phyloP scores from a whole-genome alignment of 2,888 invertebrate species.

The Panopea generosa region DNA sequence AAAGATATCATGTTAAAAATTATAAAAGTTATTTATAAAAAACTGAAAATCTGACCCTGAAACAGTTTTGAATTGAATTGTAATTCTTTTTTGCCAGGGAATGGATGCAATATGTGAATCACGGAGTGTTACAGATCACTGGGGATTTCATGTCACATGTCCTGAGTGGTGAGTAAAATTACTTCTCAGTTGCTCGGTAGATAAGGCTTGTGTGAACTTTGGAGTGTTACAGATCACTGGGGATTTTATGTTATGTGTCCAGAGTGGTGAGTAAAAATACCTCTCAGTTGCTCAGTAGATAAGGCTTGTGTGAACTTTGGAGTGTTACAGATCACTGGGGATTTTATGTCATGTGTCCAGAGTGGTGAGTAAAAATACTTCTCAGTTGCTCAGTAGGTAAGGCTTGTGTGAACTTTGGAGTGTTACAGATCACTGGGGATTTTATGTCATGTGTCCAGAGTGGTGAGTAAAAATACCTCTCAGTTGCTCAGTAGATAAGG shows the following conservation, averaged over 20 bases:
- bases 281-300: slow-evolving; percentile 90
- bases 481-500: too few species aligned
- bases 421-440: slow-evolving; percentile 90
- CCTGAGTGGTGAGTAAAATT: slow-evolving; percentile 71
- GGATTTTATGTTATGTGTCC: slow-evolving; percentile 74
- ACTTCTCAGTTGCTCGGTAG: slow-evolving; percentile 88
- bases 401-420: slow-evolving; percentile 93
- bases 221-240: slow-evolving; percentile 93
- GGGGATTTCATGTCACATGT: slow-evolving; percentile 76
- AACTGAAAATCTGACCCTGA: too few species aligned
- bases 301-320: slow-evolving; percentile 92
- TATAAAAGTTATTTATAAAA: too few species aligned
- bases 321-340: slow-evolving; percentile 91
- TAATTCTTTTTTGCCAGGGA: slow-evolving; percentile 86
- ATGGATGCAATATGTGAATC: slow-evolving; percentile 93
- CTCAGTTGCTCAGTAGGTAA: slow-evolving; percentile 90
- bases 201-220: slow-evolving; percentile 93
- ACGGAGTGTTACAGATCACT: slow-evolving; percentile 93
- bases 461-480: slow-evolving; percentile 71
- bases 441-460: slow-evolving; percentile 75
- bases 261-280: slow-evolving; percentile 73
- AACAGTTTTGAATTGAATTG: too few species aligned
- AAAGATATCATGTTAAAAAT: too few species aligned
- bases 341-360: slow-evolving; percentile 75
- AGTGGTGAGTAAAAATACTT: slow-evolving; percentile 72